phyloP scores from a whole-genome alignment of 2,888 invertebrate species.

The Ophioninae sp. region DNA sequence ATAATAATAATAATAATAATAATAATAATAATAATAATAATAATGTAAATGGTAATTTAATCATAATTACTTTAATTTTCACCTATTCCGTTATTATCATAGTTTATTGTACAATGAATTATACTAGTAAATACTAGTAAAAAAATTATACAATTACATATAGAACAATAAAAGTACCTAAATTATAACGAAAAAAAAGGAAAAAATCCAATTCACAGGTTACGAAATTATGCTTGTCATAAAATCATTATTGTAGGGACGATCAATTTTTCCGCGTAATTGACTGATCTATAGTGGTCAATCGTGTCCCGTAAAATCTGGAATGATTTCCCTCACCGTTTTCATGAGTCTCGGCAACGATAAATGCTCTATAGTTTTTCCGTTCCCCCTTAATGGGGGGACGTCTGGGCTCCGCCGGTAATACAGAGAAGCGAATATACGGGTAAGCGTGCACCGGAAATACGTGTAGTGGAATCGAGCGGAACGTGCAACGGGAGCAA shows the following conservation, averaged over 20 bases:
- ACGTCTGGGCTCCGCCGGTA: constrained; percentile 17
- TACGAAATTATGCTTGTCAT: background rate
- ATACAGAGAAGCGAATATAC: constrained; percentile 8
- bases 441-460: constrained; percentile 46
- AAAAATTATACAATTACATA: no score
- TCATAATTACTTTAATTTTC: no score
- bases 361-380: constrained; percentile 24
- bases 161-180: no score
- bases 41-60: no score
- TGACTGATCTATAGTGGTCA: constrained; percentile 8
- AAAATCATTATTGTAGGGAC: background rate
- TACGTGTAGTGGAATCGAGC: constrained; percentile 37
- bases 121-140: no score
- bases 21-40: background rate
- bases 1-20: background rate
- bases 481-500: constrained; percentile 61
- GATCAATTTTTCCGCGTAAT: background rate
- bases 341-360: constrained; percentile 39
- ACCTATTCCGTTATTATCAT: no score
- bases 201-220: background rate
- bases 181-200: background rate
- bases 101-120: no score
- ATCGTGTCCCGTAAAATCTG: constrained; percentile 52
- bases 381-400: constrained; percentile 2
- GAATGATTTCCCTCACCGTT: constrained; percentile 28